Conservation (phyloP, 2,888 invertebrate species). For the Papilio elwesi region DNA sequence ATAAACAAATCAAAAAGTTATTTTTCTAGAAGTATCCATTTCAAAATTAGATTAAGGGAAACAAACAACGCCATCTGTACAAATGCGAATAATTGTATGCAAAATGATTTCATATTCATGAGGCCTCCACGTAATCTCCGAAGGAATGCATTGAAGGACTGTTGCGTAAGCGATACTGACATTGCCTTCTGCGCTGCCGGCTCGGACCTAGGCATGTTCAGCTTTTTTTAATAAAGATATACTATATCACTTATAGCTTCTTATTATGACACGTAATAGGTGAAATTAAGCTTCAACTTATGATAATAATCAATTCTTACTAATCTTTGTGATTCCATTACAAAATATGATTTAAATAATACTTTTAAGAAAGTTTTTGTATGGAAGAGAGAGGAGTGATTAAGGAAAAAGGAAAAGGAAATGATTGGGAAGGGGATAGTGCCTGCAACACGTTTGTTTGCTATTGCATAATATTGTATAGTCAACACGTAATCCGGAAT, state of each 20-base stretch:
- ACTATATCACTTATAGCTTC: neutral
- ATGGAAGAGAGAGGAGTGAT: no score
- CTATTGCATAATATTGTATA: no score
- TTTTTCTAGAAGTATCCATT: neutral
- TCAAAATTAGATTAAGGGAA: neutral
- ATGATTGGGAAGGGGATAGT: no score
- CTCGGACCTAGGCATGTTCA: neutral
- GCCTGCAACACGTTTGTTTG: no score
- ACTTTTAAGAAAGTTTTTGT: no score
- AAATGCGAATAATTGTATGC: neutral
- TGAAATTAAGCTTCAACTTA: neutral
- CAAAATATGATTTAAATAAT: no score
- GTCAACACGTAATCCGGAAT: no score
- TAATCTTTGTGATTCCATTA: no score
- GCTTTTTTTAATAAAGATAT: neutral
- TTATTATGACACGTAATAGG: neutral
- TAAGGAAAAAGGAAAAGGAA: no score
- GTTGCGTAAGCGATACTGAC: conserved; percentile 31
- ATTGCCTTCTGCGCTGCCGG: conserved; percentile 3
- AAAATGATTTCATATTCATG: conserved; percentile 37
- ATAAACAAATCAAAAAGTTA: no score
- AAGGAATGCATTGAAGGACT: conserved; percentile 36
- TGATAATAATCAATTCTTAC: no score
- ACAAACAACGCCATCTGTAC: conserved; percentile 15
- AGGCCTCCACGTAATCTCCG: conserved; percentile 30